These are phyloP conservation scores for Drosophila hamatofila DNA, from an alignment of 2,888 invertebrate genomes.

Conservation along the genomic window DNA sequence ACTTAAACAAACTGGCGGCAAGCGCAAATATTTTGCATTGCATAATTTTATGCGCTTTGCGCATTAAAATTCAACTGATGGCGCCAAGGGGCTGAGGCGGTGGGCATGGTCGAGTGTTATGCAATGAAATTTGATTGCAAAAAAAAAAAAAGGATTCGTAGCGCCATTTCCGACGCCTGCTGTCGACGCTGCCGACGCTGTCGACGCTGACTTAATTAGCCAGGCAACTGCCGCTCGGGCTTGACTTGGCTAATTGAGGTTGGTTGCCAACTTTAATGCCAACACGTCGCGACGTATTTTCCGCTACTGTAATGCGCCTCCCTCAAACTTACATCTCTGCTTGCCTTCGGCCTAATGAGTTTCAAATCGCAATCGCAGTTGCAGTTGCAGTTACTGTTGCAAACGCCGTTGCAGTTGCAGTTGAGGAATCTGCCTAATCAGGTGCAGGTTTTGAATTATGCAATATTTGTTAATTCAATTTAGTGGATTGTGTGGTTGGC, in stretches of 20 bases:
- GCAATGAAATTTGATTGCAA: conserved; percentile 74
- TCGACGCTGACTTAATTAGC: conserved; percentile 74
- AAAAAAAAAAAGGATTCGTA: conserved; percentile 57
- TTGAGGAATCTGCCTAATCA: conserved; percentile 8
- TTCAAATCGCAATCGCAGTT: conserved; percentile 25
- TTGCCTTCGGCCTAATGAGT: conserved; percentile 56
- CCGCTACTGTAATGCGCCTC: conserved; percentile 50
- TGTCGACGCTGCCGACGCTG: conserved; percentile 20
- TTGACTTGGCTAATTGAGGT: conserved; percentile 63
- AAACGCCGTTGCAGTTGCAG: conserved; percentile 15
- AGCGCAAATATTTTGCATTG: conserved; percentile 69
- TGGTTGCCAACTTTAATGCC: conserved; percentile 61
- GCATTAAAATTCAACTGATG: conserved; percentile 53
- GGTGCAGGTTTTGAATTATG: conserved; percentile 47
- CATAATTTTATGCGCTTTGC: conserved; percentile 62
- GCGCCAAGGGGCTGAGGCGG: too few species aligned
- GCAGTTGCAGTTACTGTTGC: background rate
- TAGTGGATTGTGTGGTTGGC: background rate
- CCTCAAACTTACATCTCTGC: conserved; percentile 1
- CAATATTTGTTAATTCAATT: conserved; percentile 1
- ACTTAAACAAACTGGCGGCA: conserved; percentile 61
- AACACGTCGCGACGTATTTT: conserved; percentile 54
- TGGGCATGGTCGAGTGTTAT: conserved; percentile 4
- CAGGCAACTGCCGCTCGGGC: conserved; percentile 21
- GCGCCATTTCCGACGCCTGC: conserved; percentile 66